Evolutionary conservation across 2,797 vertebrate genomes (phyloP).

Genomic region (Cossypha heuglini): DNA sequence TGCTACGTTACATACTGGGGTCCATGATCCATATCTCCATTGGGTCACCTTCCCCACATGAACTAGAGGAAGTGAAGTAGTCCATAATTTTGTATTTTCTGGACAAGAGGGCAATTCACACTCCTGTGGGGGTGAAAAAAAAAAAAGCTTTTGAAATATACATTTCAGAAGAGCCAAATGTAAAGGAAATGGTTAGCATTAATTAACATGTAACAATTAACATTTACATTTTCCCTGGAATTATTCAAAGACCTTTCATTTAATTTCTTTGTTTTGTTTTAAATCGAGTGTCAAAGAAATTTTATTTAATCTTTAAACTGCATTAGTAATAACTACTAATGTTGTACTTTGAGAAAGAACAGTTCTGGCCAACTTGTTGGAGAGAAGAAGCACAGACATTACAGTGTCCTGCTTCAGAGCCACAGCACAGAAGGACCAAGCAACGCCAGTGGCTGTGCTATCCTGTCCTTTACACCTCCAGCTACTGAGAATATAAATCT

Average conservation of each 20-base stretch:
- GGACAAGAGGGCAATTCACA: conserved; percentile 85
- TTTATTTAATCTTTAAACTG: background rate
- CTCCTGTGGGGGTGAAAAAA: conserved; percentile 74
- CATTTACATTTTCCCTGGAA: background rate
- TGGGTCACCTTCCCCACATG: conserved; percentile 78
- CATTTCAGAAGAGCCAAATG: background rate
- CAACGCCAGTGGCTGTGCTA: background rate
- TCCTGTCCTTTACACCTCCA: background rate
- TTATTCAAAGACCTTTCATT: background rate
- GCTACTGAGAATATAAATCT: background rate
- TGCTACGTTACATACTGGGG: conserved; percentile 81
- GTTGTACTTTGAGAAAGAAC: background rate
- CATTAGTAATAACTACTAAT: background rate
- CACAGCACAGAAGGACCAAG: background rate
- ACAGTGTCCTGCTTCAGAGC: background rate
- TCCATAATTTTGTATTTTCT: conserved; percentile 68
- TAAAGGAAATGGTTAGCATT: background rate
- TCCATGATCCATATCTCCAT: conserved; percentile 97
- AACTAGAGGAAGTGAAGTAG: conserved; percentile 79
- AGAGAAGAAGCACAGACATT: background rate
- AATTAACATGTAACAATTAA: background rate
- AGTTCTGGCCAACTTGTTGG: background rate
- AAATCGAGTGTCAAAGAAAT: background rate
- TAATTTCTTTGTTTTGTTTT: background rate
- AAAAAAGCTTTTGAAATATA: background rate